Evolutionary conservation across 2,797 vertebrate species (phyloP), one percentile per base, ranked within the genome.

Genomic region (Galaxias olidus): DNA sequence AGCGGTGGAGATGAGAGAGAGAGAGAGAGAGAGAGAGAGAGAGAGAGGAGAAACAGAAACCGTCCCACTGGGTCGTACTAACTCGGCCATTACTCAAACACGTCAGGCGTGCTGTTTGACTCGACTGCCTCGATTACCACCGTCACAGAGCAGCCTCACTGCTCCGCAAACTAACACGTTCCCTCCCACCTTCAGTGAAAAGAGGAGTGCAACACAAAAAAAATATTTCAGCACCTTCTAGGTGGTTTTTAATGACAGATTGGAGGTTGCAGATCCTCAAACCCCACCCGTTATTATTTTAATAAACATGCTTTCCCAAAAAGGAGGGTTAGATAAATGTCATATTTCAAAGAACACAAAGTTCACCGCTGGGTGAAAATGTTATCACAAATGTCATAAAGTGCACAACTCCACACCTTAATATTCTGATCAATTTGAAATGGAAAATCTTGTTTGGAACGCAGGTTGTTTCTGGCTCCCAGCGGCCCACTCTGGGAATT

Each of bases 381-480:
- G 8, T 65, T 43, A 60, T 60, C 61, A 77, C 30, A 65, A 77
- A 78, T 54, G 72, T 72, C 65, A 63, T 70, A 65, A 58, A 10
- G 69, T 30, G 69, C 69, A 65, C 70, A 80, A 73, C 78, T 75
- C 79, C 76, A 68, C 76, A 85, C 81, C 80, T 78, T 79, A 52
- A 74, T 68, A 84, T 85, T 87, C 79, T 84, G 82, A 87, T 84
- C 78, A 76, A 73, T 82, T 87, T 85, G 75, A 84, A 86, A 87
- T 72, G 82, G 85, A 88, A 89, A 87, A 82, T 86, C 81, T 87
- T 66, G 68, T 9, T 42, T 80, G 86, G 83, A 88, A 88, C 86
- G 83, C 76, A 17, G 73, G 8, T 74, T 67, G 61, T 73, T 72
- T 71, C 71, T 51, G 4, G 62, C 79, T 80, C 82, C 82, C 81